phyloP scores from a whole-genome alignment of 1,140 invertebrate genomes.

The Zaprionus davidi region DNA sequence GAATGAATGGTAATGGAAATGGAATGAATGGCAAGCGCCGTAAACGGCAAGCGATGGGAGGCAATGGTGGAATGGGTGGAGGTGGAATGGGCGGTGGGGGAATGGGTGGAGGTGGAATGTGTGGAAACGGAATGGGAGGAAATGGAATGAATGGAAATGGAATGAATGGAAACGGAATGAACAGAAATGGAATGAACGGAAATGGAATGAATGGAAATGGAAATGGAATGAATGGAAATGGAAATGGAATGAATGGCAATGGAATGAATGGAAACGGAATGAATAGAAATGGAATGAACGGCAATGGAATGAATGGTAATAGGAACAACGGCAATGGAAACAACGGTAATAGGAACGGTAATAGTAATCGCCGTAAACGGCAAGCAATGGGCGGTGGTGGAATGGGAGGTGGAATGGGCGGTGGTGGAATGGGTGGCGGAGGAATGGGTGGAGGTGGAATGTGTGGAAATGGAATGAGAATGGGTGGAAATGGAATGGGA shows the following conservation, averaged over 20 bases:
- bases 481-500: slow-evolving; percentile 10
- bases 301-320: slow-evolving; percentile 29
- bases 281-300: slow-evolving; percentile 8
- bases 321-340: neutral
- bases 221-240: slow-evolving; percentile 8
- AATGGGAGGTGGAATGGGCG: slow-evolving; percentile 13
- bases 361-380: neutral
- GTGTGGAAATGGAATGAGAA: slow-evolving; percentile 21
- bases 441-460: slow-evolving; percentile 5
- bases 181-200: slow-evolving; percentile 25
- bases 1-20: slow-evolving; percentile 13
- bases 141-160: neutral
- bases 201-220: slow-evolving; percentile 3
- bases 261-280: neutral
- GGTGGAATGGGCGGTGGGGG: slow-evolving; percentile 28
- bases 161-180: slow-evolving; percentile 7
- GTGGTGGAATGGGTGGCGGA: neutral
- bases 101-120: neutral
- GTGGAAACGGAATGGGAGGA: too few species aligned
- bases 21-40: neutral
- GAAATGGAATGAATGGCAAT: slow-evolving; percentile 1
- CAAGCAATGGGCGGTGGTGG: slow-evolving; percentile 4
- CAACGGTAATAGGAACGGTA: neutral
- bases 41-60: neutral
- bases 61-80: too few species aligned